A percentile compares a stretch with the other conserved stretches of the same genome.
Conservation (phyloP, 2,888 invertebrate genomes). For the Loripinus fragilis region DNA sequence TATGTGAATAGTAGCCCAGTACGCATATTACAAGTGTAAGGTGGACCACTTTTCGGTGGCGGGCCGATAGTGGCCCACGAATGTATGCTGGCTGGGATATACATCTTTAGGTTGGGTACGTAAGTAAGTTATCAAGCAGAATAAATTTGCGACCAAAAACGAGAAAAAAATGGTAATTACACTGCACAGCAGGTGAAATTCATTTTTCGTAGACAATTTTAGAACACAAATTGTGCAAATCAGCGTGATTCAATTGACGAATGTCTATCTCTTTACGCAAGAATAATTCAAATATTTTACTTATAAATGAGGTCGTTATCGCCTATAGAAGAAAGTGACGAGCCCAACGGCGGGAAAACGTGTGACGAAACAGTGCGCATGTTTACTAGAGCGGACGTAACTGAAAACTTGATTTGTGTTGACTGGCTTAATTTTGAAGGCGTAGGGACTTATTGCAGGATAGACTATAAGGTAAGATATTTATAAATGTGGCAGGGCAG, state of each 20-base stretch:
- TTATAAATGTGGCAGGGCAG: no score
- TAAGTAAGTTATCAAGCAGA: no score
- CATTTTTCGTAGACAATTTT: neutral
- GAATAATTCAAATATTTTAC: neutral
- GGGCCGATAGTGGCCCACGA: no score
- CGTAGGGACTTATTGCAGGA: slow-evolving; percentile 37
- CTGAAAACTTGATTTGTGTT: slow-evolving; percentile 40
- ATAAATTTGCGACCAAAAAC: no score
- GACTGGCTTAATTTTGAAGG: slow-evolving; percentile 49
- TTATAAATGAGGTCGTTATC: slow-evolving; percentile 3
- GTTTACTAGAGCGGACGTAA: neutral
- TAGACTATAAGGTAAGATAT: slow-evolving; percentile 42
- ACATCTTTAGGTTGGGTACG: no score
- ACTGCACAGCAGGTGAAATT: neutral
- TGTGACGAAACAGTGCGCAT: slow-evolving; percentile 10
- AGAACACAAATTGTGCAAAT: neutral
- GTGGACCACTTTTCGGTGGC: no score
- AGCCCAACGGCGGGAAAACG: neutral
- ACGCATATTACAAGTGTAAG: no score
- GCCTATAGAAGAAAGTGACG: neutral
- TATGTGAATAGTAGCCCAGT: no score
- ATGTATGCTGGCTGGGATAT: no score
- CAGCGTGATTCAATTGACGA: slow-evolving; percentile 12
- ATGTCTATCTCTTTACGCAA: slow-evolving; percentile 16
- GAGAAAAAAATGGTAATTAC: neutral